These are phyloP conservation scores for Microcebus lehilahytsara DNA, from an alignment of 2,113 vertebrate species.

Conservation along the genomic window DNA sequence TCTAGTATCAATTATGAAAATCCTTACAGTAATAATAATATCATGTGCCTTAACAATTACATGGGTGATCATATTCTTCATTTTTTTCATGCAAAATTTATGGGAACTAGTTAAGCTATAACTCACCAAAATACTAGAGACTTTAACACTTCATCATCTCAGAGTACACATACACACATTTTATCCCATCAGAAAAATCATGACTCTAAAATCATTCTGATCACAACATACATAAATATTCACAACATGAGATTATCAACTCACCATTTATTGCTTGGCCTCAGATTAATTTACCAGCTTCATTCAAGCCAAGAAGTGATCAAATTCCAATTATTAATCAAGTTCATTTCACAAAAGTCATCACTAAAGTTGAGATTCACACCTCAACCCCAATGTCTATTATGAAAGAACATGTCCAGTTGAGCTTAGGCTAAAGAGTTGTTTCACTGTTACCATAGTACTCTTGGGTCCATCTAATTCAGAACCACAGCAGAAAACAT, in stretches of 20 bases:
- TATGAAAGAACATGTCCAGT: conserved; percentile 41
- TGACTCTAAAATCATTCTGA: background rate
- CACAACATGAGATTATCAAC: conserved; percentile 29
- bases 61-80: conserved; percentile 2
- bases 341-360: conserved; percentile 50
- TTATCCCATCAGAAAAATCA: conserved; percentile 21
- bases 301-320: background rate
- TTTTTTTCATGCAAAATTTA: conserved; percentile 40
- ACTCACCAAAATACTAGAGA: conserved; percentile 32
- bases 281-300: conserved; percentile 59
- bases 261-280: conserved; percentile 61
- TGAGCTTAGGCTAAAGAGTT: conserved; percentile 15
- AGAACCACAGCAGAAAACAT: background rate
- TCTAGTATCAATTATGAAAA: background rate
- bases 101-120: conserved; percentile 18
- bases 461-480: conserved; percentile 47
- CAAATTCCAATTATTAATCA: background rate
- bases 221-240: conserved; percentile 26
- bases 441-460: conserved; percentile 55
- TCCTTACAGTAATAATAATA: background rate
- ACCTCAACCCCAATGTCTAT: background rate
- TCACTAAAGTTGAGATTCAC: background rate
- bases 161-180: background rate
- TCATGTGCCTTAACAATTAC: background rate
- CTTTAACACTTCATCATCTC: background rate